These are phyloP conservation scores for Pheosia tremula DNA, from an alignment of 2,888 invertebrate genomes.

Conservation along the genomic window DNA sequence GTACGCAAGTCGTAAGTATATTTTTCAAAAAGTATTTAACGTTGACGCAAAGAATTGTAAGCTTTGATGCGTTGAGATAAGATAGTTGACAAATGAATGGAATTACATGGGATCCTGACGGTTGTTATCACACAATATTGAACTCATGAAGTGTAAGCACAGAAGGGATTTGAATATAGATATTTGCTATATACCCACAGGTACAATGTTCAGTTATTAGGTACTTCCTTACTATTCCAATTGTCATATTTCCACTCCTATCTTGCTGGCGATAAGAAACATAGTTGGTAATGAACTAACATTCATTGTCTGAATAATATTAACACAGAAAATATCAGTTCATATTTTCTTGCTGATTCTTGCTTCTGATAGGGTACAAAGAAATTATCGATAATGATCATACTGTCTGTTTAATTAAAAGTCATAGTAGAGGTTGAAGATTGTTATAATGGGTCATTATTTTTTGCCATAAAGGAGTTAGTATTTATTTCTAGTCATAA, in stretches of 20 bases:
- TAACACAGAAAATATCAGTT: constrained; percentile 20
- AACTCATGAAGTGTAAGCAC: constrained; percentile 31
- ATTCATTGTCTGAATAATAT: constrained; percentile 24
- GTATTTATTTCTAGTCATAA: too few relatives aligned
- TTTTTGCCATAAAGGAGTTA: too few relatives aligned
- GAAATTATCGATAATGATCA: too few relatives aligned
- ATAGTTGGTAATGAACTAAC: constrained; percentile 24
- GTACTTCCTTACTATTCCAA: constrained; percentile 17
- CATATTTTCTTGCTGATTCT: constrained; percentile 3
- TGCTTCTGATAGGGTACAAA: too few relatives aligned
- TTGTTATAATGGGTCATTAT: too few relatives aligned
- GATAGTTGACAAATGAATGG: constrained; percentile 48
- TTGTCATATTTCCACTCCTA: constrained; percentile 25
- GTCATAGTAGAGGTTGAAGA: too few relatives aligned
- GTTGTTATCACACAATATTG: constrained; percentile 48
- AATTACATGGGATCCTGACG: constrained; percentile 40
- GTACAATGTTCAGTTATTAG: too few relatives aligned
- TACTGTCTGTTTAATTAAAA: too few relatives aligned
- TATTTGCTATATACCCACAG: constrained; percentile 10
- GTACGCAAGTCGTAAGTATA: constrained; percentile 46
- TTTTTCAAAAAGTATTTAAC: constrained; percentile 47
- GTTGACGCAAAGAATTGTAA: constrained; percentile 52
- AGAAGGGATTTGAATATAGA: constrained; percentile 27
- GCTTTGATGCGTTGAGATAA: constrained; percentile 57
- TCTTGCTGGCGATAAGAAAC: constrained; percentile 26